Base-by-base conservation (phyloP, 2,888 invertebrate species). In the Phengaris arion region DNA sequence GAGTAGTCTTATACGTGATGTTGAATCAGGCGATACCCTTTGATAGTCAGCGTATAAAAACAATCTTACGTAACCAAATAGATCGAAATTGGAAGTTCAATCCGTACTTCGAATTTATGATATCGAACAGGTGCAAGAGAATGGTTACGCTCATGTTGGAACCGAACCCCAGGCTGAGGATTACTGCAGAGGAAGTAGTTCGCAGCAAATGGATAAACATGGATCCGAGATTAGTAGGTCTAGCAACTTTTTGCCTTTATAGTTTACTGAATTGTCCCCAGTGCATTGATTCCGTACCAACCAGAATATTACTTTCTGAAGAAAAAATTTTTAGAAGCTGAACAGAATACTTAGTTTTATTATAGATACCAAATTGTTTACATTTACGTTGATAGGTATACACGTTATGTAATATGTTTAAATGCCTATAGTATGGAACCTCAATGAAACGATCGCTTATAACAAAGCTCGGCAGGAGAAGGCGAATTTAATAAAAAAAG, bases 11-110 rank as follows among this genome's bases (percentile, higher is more conserved):
- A 0, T 98, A 96, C 85, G 96, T 98, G 13, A 96, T 97, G 95
- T 84, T 97, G 4, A 97, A 97, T 84, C 96, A 97, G 83, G 95
- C 96, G 0, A 96, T 97, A 96, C 97, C 98, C 0, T 98, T 97
- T 83, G 96, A 97, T 83, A 97, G 97, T 79, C 95, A 95, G 51
- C 96, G 97, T 82, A 94, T 96, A 52, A 96, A 96, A 80, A 94
- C 89, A 78, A 89, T 97, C 81, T 95, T 96, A 81, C 95, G 96
- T 81, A 88, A 93, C 0, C 93, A 94, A 81, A 85, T 95, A 6
- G 94, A 94, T 78, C 94, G 91, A 77, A 93, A 94, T 77, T 97
- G 96, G 96, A 95, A 95, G 81, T 96, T 96, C 84, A 93, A 96
- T n/a, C 92, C 95, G 0, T 96, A 96, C 82, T 95, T 95, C 52